phyloP scores from a whole-genome alignment of 2,797 vertebrate genomes.

The Buphagus erythrorhynchus region DNA sequence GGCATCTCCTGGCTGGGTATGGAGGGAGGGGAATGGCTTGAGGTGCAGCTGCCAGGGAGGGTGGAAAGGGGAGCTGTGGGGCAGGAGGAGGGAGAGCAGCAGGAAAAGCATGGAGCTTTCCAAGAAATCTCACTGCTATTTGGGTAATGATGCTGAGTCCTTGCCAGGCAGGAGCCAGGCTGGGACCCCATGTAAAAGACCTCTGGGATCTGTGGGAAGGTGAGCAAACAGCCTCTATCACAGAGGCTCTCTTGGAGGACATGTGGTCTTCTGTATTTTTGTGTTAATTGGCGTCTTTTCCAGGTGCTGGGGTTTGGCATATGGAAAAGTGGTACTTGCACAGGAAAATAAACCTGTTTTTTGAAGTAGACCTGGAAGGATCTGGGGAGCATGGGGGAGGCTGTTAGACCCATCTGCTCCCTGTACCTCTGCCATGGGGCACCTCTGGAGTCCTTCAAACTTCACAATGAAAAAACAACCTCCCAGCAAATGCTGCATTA shows the following conservation, averaged over 20 bases:
- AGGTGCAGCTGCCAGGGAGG: fast-evolving
- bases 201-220: neutral
- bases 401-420: neutral
- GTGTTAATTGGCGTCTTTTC: neutral
- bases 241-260: neutral
- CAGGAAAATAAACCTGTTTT: neutral
- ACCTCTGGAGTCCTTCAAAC: neutral
- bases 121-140: neutral
- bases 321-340: neutral
- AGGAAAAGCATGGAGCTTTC: neutral
- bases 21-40: neutral
- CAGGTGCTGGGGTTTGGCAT: neutral
- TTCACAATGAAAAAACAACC: neutral
- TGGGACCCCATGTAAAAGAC: neutral
- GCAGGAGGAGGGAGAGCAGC: neutral
- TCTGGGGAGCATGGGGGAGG: neutral
- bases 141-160: neutral
- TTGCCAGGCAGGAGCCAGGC: neutral
- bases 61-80: neutral
- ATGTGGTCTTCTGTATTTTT: neutral
- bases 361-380: neutral
- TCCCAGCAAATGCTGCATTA: neutral
- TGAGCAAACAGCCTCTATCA: neutral
- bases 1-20: neutral
- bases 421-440: neutral